phyloP scores from a whole-genome alignment of 2,888 invertebrate genomes.

The Drosophila anomalata region DNA sequence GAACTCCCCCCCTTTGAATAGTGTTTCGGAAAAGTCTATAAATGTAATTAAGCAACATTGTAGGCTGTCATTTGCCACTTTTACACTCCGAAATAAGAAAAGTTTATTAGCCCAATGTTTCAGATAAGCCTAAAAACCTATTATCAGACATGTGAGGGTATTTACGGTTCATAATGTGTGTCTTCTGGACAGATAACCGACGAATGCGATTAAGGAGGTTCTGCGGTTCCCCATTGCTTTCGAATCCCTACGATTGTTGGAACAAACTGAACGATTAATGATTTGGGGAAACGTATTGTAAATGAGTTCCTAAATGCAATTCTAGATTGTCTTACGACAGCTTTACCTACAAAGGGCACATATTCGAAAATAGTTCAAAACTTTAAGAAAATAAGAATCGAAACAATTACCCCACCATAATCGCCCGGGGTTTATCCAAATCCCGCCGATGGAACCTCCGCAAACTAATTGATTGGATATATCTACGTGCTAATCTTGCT shows the following conservation, averaged over 20 bases:
- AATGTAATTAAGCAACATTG: slow-evolving; percentile 4
- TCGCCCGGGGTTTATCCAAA: background rate
- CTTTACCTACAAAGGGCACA: background rate
- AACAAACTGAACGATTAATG: background rate
- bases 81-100: slow-evolving; percentile 1
- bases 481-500: slow-evolving; percentile 18
- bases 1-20: background rate
- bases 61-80: slow-evolving; percentile 6
- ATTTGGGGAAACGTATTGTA: no score
- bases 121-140: slow-evolving; percentile 31
- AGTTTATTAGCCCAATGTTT: slow-evolving; percentile 16
- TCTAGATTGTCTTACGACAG: no score
- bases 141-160: slow-evolving; percentile 19
- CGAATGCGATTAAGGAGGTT: slow-evolving; percentile 22
- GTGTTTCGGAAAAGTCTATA: background rate
- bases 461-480: slow-evolving; percentile 23
- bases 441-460: background rate
- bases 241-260: background rate
- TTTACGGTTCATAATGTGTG: slow-evolving; percentile 30
- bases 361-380: background rate
- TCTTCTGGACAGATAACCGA: slow-evolving; percentile 32
- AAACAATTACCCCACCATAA: background rate
- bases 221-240: slow-evolving; percentile 15
- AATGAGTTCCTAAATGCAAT: no score
- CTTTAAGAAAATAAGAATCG: background rate